Evolutionary conservation across 2,888 invertebrate species (phyloP), one percentile per base, ranked within the genome.

Genomic region (Tribolium freemani): DNA sequence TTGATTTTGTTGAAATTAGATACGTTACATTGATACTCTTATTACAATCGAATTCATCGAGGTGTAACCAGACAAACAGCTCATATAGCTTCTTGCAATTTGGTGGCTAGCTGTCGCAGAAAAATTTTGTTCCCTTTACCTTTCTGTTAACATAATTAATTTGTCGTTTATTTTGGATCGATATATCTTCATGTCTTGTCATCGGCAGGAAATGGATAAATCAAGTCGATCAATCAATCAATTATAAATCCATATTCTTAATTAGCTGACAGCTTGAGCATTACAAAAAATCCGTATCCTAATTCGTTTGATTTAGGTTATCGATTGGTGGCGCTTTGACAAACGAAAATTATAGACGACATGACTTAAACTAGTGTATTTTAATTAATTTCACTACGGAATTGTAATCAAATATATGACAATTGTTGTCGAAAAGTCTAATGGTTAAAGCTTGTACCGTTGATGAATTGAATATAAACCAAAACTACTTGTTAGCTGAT

Each of bases 211-310:
- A 60, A 46, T 60, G 60, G 60, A 46, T 60, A 60, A 60, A 60
- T 60, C 46, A 60, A 60, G 26, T 26, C 46, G 50, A 50, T 63
- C 63, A 63, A 63, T 63, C 63, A 51, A 51, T 63, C 63, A 63
- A 30, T 63, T 63, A 50, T 51, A 63, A 50, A 51, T 31, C 63
- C 26, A 60, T 60, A 60, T 48, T 48, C 48, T 26, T 60, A 60
- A 60, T 60, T 60, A 60, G 21, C 44, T 60, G 60, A 48, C 60
- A 46, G 60, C 45, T 58, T 3, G 10, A 54, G 30, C 30, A 54
- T 10, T 54, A 54, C 9, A 51, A 54, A 54, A 54, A 54, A 54
- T 54, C 54, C 26, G 26, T 20, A 51, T 51, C n/a, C 51, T 21
- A 16, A 16, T 51, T 9, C 16, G 21, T 51, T 13, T 20, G 20